Evolutionary conservation across 2,888 invertebrate genomes (phyloP).

Genomic region (Ptilodon capucinus): DNA sequence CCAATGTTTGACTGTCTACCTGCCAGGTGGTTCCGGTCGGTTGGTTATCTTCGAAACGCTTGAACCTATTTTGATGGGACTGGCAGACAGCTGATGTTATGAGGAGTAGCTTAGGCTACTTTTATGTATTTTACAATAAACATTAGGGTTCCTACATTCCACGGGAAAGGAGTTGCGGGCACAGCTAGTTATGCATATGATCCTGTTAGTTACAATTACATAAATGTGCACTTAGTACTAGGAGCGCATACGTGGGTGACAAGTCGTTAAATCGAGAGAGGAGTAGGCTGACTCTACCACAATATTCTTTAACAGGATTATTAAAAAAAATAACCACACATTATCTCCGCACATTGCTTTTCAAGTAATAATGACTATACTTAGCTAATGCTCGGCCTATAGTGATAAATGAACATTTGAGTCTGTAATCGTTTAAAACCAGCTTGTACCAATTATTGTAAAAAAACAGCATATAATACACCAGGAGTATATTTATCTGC

Average conservation of each 20-base stretch:
- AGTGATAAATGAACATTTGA: background rate
- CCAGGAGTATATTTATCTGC: background rate
- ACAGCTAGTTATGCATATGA: slow-evolving; percentile 25
- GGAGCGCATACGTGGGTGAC: slow-evolving; percentile 13
- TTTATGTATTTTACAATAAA: too few species aligned
- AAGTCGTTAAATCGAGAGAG: slow-evolving; percentile 37
- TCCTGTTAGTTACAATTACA: slow-evolving; percentile 6
- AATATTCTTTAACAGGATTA: slow-evolving; percentile 8
- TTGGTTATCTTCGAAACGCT: too few species aligned
- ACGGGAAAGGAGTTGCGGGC: too few species aligned
- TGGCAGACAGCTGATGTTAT: too few species aligned
- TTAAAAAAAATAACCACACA: slow-evolving; percentile 16
- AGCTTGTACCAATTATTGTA: background rate
- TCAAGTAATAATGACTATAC: background rate
- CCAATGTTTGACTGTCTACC: too few species aligned
- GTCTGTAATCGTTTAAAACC: background rate
- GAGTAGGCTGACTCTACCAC: slow-evolving; percentile 22
- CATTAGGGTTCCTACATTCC: too few species aligned
- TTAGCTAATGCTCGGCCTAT: background rate
- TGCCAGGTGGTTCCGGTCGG: too few species aligned
- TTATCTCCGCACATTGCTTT: slow-evolving; percentile 3
- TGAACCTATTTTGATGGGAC: too few species aligned
- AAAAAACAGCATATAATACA: background rate
- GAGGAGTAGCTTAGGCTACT: too few species aligned
- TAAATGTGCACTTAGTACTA: slow-evolving; percentile 8